A percentile compares a stretch with the other conserved stretches of the same genome.
These are phyloP conservation scores for Rhinogobius similis DNA, from an alignment of 2,113 vertebrate species.

Conservation along the genomic window DNA sequence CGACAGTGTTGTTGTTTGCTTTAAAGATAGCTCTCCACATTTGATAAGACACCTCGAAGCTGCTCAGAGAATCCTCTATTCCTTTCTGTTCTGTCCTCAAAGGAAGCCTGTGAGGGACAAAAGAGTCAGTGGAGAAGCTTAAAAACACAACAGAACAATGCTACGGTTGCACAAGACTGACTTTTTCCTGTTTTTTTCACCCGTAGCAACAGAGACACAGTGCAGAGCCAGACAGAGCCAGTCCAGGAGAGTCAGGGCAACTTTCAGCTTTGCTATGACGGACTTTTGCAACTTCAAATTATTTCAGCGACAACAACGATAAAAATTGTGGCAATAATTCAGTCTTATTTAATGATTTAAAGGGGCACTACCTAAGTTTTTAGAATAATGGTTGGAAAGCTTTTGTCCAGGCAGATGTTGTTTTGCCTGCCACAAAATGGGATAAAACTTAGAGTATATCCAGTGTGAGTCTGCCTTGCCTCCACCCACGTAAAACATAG, in stretches of 20 bases:
- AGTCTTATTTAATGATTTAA: background rate
- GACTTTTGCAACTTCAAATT: slow-evolving; percentile 26
- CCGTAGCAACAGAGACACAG: slow-evolving; percentile 72
- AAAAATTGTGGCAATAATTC: background rate
- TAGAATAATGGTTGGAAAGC: no score
- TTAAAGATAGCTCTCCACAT: slow-evolving; percentile 42
- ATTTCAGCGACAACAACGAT: background rate
- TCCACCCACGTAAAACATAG: no score
- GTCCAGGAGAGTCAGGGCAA: slow-evolving; percentile 51
- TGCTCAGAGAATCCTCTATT: no score
- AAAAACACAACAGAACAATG: no score
- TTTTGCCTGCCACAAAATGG: no score
- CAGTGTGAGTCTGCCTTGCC: no score
- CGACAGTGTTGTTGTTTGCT: slow-evolving; percentile 75
- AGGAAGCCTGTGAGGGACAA: slow-evolving; percentile 25
- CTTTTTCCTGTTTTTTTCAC: slow-evolving; percentile 62
- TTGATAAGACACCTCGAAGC: slow-evolving; percentile 46
- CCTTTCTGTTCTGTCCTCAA: background rate
- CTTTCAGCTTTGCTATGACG: slow-evolving; percentile 32
- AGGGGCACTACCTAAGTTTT: no score
- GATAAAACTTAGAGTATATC: no score
- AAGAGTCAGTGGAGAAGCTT: background rate
- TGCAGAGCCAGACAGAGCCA: slow-evolving; percentile 54
- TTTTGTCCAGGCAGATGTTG: no score
- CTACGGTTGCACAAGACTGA: background rate